Conservation (phyloP, 2,113 vertebrate genomes). For the Protobothrops mucrosquamatus region DNA sequence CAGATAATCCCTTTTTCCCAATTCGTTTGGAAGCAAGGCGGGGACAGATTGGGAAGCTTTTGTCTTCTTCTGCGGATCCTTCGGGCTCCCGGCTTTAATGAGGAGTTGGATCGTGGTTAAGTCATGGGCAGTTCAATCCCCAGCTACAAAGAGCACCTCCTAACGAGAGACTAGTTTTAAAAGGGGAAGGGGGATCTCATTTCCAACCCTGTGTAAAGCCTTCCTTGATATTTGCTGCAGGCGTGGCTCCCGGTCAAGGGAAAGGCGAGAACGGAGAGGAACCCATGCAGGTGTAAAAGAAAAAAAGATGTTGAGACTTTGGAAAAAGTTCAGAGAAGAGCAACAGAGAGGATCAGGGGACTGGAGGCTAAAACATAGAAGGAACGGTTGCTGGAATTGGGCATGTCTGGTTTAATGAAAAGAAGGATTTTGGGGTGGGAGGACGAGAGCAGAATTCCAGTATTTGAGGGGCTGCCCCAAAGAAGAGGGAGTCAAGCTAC, state of each 20-base stretch:
- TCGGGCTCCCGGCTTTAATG: slow-evolving; percentile 67
- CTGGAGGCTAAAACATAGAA: no score
- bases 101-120: slow-evolving; percentile 68
- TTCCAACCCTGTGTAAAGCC: background rate
- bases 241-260: no score
- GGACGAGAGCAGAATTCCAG: no score
- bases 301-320: no score
- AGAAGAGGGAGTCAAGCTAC: no score
- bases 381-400: no score
- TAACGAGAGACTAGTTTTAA: background rate
- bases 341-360: no score
- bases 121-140: slow-evolving; percentile 34
- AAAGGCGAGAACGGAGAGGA: background rate
- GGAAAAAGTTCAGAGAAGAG: no score
- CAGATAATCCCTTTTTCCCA: background rate
- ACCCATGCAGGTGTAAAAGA: no score
- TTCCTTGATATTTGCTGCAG: background rate
- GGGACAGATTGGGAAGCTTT: background rate
- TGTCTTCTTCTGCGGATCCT: slow-evolving; percentile 21
- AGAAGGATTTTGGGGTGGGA: no score
- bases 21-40: slow-evolving; percentile 13
- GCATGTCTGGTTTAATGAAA: no score
- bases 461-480: no score
- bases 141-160: background rate
- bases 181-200: background rate